Base-by-base conservation (phyloP, 2,888 invertebrate genomes). In the Drosophila neonasuta region DNA sequence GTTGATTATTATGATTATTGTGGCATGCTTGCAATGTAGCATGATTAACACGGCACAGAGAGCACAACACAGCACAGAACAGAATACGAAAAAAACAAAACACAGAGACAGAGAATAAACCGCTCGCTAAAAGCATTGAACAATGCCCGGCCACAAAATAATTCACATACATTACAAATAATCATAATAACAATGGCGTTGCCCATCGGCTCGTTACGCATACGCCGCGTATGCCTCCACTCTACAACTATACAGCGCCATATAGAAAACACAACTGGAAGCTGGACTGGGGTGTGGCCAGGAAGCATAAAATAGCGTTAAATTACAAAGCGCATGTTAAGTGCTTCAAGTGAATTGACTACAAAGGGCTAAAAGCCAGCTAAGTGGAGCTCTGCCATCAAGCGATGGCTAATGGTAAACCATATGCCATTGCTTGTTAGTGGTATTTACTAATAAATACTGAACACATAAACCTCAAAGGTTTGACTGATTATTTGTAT, bases 1-100 rank as follows among this genome's bases (percentile, higher is more conserved):
- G 68, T 49, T 71, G 71, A 75, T 79, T 74, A 73, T 79, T 79
- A 71, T 83, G 74, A 78, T 81, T 78, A 79, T 79, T 79, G 77
- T 65, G 77, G 74, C 70, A 70, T 61, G 74, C 65, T 54, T 82
- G 80, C 80, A 80, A 72, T 80, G 80, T 82, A 69, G 77, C 80
- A 82, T 80, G 82, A 80, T 82, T 82, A 80, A 82, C 80, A 72
- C 79, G 71, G 49, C 15, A 62, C 34, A 34, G 36, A 54, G 46
- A 54, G 42, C 48, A 57, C 45, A 49, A 51, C 48, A 6, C 11
- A 57, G 29, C 48, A 57, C 45, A 49, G 55, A 51, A 6, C 5
- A 57, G 32, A 46, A 36, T 32, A 42, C 30, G 34, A 50, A 44
- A 48, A 42, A n/a, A 36, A 56, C 48, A 41, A 48, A 51, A 36